Base-by-base conservation (phyloP, 1,140 invertebrate species). In the Saccostrea echinata region DNA sequence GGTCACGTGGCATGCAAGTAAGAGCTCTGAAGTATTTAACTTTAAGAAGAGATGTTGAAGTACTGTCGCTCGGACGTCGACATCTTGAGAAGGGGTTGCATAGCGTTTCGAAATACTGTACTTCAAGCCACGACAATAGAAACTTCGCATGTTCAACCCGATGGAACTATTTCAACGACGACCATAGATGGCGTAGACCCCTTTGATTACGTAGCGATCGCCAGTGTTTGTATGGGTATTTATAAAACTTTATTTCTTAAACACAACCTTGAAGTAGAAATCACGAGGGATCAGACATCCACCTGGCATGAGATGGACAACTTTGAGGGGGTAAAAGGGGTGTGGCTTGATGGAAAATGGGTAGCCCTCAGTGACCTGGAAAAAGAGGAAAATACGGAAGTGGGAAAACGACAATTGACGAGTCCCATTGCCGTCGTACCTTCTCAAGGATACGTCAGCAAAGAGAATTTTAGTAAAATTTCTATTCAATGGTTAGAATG, bases 401-500 rank as follows among this genome's bases (percentile, higher is more conserved):
- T 88, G 35, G 85, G 64, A 80, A 84, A 88, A 86, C 51, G n/a
- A 0, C 27, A n/a, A 3, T 86, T 86, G 16, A 86, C 68, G n/a
- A 84, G 80, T 71, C 88, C 80, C 1, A 64, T 88, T 8, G 84
- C 84, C n/a, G 24, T 84, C 16, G 88, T 88, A 3, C 88, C 88
- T n/a, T 84, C 88, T 16, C 30, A 71, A 16, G 88, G 88, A 16
- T 88, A 88, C 51, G 61, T 81, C 27, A 16, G 21, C 12, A 52
- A 71, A 16, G 61, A 84, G 11, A 68, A 88, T 35, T 86, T 61
- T n/a, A 88, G 88, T 27, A 84, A 71, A 55, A 64, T 35, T 1
- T 86, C 88, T 8, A 87, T 87, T 24, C 64, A 84, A 18, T 89
- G 88, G 88, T 57, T 88, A 18, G 84, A 88, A 57, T 87, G 68